A percentile compares a stretch with the other conserved stretches of the same genome.
These are phyloP conservation scores for Leptinotarsa juncta DNA, from an alignment of 2,888 invertebrate genomes.

Conservation along the genomic window DNA sequence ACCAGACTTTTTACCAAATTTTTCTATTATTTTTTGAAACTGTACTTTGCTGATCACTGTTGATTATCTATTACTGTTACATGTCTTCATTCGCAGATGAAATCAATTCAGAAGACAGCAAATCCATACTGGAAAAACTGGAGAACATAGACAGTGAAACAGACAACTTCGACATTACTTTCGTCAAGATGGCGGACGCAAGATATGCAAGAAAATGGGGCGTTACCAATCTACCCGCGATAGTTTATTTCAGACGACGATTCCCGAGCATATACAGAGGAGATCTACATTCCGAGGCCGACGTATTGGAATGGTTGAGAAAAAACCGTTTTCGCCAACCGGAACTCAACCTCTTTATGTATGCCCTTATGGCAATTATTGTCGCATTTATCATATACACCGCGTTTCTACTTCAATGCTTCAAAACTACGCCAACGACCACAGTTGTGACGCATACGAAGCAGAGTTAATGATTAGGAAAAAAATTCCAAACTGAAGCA, in stretches of 20 bases:
- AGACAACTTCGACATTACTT: conserved; percentile 92
- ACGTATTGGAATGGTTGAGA: conserved; percentile 91
- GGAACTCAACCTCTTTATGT: conserved; percentile 94
- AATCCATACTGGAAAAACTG: conserved; percentile 83
- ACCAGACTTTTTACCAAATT: too few relatives aligned
- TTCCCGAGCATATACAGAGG: conserved; percentile 92
- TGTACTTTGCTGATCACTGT: too few relatives aligned
- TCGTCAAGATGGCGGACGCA: conserved; percentile 93
- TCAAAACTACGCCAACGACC: conserved; percentile 78
- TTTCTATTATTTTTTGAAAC: too few relatives aligned
- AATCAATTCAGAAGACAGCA: conserved; percentile 82
- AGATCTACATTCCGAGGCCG: conserved; percentile 84
- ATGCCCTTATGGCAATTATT: conserved; percentile 87
- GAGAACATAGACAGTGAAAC: conserved; percentile 96
- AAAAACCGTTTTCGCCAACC: conserved; percentile 94
- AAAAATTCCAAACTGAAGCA: conserved; percentile 16
- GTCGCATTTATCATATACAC: conserved; percentile 91
- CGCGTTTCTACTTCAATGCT: conserved; percentile 90
- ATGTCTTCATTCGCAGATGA: conserved; percentile 72
- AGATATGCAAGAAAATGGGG: conserved; percentile 95
- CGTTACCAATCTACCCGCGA: conserved; percentile 88
- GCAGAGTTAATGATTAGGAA: conserved; percentile 60
- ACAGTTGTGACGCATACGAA: conserved; percentile 73
- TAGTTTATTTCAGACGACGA: conserved; percentile 90
- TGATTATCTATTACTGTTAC: too few relatives aligned